phyloP scores from a whole-genome alignment of 2,113 vertebrate species.

The Rhinolophus sinicus region DNA sequence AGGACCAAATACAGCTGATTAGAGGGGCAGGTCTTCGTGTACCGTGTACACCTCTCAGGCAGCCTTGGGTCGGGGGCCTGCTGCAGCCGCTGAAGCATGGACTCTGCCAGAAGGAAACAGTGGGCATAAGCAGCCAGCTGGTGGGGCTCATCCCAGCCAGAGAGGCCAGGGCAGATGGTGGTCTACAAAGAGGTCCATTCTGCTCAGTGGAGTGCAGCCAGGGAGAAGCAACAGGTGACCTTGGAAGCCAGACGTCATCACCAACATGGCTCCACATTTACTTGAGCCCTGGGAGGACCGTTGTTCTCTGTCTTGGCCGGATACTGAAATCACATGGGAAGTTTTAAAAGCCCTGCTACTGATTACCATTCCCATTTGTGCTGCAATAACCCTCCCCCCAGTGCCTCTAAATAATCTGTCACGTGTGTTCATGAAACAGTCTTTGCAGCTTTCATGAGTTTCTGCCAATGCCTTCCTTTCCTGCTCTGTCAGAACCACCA shows the following conservation, averaged over 20 bases:
- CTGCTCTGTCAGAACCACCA: not conserved
- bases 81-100: not conserved
- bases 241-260: rapidly evolving
- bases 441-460: not conserved
- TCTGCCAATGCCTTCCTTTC: not conserved
- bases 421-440: not conserved
- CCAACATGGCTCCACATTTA: too few species aligned
- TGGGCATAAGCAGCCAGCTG: not conserved
- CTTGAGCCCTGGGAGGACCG: rapidly evolving
- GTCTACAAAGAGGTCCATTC: not conserved
- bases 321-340: not conserved
- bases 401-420: not conserved
- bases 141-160: not conserved
- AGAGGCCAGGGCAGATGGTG: not conserved
- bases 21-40: too few species aligned
- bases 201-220: not conserved
- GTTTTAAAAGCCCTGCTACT: not conserved
- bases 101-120: not conserved
- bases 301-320: not conserved
- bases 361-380: too few species aligned
- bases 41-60: too few species aligned
- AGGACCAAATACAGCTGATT: too few species aligned
- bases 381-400: not conserved
- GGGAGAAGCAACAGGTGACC: not conserved
- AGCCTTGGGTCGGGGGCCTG: not conserved